Conservation (phyloP, 1,140 invertebrate genomes). For the Calephelis virginiensis region DNA sequence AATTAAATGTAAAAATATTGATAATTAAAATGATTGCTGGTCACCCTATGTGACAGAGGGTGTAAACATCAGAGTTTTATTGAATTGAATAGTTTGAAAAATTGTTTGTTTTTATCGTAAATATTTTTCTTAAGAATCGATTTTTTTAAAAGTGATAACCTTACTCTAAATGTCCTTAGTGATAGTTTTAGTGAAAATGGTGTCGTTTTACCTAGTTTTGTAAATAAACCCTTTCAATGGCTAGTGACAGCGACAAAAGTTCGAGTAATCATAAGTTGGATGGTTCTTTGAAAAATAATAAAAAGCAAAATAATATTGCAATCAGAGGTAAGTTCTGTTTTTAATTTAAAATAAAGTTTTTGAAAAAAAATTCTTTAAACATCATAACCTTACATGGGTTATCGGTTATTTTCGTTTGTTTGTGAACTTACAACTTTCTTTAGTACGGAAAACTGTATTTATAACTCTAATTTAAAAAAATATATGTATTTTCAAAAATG, state of each 20-base stretch:
- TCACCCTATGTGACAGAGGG: slow-evolving; percentile 10
- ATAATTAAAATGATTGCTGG: neutral
- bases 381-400: neutral
- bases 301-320: slow-evolving; percentile 54
- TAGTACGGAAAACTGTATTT: too few relatives aligned
- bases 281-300: slow-evolving; percentile 61
- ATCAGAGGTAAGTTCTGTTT: slow-evolving; percentile 48
- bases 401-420: neutral
- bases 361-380: neutral
- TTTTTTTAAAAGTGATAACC: slow-evolving; percentile 5
- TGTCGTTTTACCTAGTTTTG: neutral
- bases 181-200: slow-evolving; percentile 12
- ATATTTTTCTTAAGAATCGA: slow-evolving; percentile 25
- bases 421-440: neutral
- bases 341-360: neutral
- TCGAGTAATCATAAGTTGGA: slow-evolving; percentile 68
- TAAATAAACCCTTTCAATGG: slow-evolving; percentile 64
- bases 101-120: slow-evolving; percentile 25
- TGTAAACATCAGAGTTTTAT: slow-evolving; percentile 21
- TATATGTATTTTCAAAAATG: too few relatives aligned
- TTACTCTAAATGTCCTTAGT: neutral
- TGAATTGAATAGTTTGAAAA: slow-evolving; percentile 24
- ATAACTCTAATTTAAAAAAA: too few relatives aligned
- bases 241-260: slow-evolving; percentile 76
- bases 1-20: too few relatives aligned